Base-by-base conservation (phyloP, 2,888 invertebrate genomes). In the Petrolisthes manimaculis region DNA sequence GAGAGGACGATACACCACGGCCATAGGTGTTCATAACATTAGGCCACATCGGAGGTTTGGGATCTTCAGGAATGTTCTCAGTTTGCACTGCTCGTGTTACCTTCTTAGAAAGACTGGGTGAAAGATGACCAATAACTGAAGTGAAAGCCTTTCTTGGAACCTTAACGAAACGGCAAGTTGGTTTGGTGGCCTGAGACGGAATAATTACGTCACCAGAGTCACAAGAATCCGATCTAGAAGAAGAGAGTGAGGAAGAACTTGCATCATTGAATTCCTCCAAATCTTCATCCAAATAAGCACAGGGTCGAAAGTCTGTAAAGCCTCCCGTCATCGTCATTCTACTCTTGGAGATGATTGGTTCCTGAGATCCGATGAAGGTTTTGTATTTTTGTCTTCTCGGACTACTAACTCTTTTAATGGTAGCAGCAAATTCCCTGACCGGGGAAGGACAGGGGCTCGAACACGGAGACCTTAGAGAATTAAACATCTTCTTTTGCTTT, bases 241-340 rank as follows among this genome's bases (percentile, higher is more conserved):
- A 83, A 5, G 75, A 74, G 37, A 81, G 54, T n/a, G 37, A 21
- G 18, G 86, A 86, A 5, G 82, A 74, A 4, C 56, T 74, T 0
- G 67, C 83, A 5, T 54, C 77, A 9, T 61, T 67, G 14, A 77
- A 86, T 53, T 83, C 86, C n/a, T 71, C 3, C 0, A 80, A 88
- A 53, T 87, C 71, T 14, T 24, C 51, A 24, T 88, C 69, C 9
- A 88, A 18, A 37, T 9, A 9, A 6, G 56, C n/a, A 14, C 80
- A 53, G n/a, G 82, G 84, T 4, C 88, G 78, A 18, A 88, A 55
- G 53, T 88, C 88, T 1, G 78, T 37, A 74, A 88, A 88, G 8
- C 88, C 88, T 56, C 88, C 88, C 21, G 79, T 88, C 88, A 88
- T 88, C 51, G 88, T 88, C 69, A 88, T 21, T 14, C 88, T 84